Base-by-base conservation (phyloP, 2,888 invertebrate genomes). In the Rhimphoctona megacephalus region DNA sequence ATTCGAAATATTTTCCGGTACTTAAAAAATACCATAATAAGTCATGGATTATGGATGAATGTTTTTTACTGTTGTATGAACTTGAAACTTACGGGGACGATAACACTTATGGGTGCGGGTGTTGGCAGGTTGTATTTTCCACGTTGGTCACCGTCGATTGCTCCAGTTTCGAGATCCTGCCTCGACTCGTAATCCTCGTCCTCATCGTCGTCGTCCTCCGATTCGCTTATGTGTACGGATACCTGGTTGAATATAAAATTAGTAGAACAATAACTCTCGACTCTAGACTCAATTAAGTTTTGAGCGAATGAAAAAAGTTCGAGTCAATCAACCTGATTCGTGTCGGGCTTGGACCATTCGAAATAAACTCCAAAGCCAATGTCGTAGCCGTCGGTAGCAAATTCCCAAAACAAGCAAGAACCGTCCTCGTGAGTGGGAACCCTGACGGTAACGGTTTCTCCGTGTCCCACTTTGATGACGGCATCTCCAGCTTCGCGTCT, bases 311-410 rank as follows among this genome's bases (percentile, higher is more conserved):
- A 39, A 39, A 76, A 43, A 57, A 22, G 22, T 2, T n/a, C 11
- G 5, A 4, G 36, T 7, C 8, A n/a, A 43, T 54, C 0, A 11
- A 79, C 80, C 91, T 95, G 95, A 90, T 98, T 98, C 61, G 96
- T 97, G 64, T 97, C 97, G 0, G 97, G 96, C 1, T 98, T 98
- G 78, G 97, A 98, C 98, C 99, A 99, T 95, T 99, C 99, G 94
- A 99, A 99, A 94, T 98, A 99, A 73, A 99, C 96, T 0, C 99
- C 99, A 94, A 99, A 99, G 87, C 97, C 98, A 91, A 99, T 98
- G 94, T 99, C 99, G 93, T 99, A 99, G 93, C 97, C 97, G 94
- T 99, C 99, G 0, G 99, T 99, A 19, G 99, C 99, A 94, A 99
- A 99, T 95, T 99, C 99, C 99, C 99, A 99, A 95, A 99, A 99